These are phyloP conservation scores for Eremobia ochroleuca DNA, from an alignment of 2,888 invertebrate genomes.

Conservation along the genomic window DNA sequence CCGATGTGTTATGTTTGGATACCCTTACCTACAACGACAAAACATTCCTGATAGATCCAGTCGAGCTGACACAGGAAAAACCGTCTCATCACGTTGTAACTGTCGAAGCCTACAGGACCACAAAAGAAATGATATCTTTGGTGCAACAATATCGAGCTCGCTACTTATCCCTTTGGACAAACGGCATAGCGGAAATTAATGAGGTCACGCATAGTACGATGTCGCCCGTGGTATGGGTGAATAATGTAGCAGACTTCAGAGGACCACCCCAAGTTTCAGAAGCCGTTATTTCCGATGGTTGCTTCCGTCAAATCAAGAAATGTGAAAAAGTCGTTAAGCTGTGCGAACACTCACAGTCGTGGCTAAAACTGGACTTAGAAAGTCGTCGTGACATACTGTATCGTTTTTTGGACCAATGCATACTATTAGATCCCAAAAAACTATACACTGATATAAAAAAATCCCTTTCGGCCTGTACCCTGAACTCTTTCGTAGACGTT, in stretches of 20 bases:
- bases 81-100: slow-evolving; percentile 30
- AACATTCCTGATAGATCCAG: slow-evolving; percentile 68
- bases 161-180: slow-evolving; percentile 79
- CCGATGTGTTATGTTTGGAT: slow-evolving; percentile 23
- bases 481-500: slow-evolving; percentile 53
- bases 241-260: slow-evolving; percentile 73
- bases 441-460: slow-evolving; percentile 1
- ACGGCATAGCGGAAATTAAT: slow-evolving; percentile 74
- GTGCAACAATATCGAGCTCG: slow-evolving; percentile 58
- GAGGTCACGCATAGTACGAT: slow-evolving; percentile 72
- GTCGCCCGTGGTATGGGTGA: slow-evolving; percentile 76
- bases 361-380: slow-evolving; percentile 45
- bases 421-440: background rate
- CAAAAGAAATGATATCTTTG: slow-evolving; percentile 77
- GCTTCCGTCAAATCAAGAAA: fast-evolving
- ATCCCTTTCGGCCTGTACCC: background rate
- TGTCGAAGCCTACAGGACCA: slow-evolving; percentile 79
- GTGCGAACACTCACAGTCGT: slow-evolving; percentile 28
- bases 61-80: slow-evolving; percentile 25
- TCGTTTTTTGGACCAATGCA: slow-evolving; percentile 26
- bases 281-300: slow-evolving; percentile 34
- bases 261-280: slow-evolving; percentile 67
- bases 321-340: slow-evolving; percentile 14
- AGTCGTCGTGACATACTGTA: slow-evolving; percentile 44
- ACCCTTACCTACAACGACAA: slow-evolving; percentile 57